Conservation (phyloP, 2,797 vertebrate genomes). For the Sebastes steindachneri region DNA sequence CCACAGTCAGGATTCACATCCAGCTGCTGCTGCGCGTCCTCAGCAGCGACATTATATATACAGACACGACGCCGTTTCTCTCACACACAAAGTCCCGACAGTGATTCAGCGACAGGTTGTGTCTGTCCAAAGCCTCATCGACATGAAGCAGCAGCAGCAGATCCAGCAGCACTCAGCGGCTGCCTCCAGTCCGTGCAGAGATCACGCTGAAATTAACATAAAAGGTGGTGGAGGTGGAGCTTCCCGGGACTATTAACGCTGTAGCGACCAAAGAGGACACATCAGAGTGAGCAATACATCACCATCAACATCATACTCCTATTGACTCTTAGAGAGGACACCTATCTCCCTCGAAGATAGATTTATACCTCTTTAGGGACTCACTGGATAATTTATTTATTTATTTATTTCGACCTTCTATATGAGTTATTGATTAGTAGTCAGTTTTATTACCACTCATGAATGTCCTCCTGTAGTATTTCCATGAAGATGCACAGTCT, state of each 20-base stretch:
- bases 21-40: slow-evolving; percentile 49
- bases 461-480: neutral
- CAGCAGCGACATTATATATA: slow-evolving; percentile 49
- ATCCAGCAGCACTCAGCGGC: slow-evolving; percentile 14
- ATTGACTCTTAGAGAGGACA: neutral
- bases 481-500: neutral
- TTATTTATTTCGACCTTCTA: neutral
- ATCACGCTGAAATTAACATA: slow-evolving; percentile 76
- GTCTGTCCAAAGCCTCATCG: slow-evolving; percentile 24
- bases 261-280: slow-evolving; percentile 24
- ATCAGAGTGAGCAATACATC: neutral
- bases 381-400: no score
- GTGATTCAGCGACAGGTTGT: slow-evolving; percentile 18
- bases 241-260: slow-evolving; percentile 56
- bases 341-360: neutral
- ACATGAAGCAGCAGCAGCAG: slow-evolving; percentile 29
- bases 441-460: no score
- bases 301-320: neutral
- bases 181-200: slow-evolving; percentile 26
- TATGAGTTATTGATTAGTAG: neutral
- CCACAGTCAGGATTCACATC: slow-evolving; percentile 24
- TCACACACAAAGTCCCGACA: neutral
- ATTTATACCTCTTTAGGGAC: neutral
- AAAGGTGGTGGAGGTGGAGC: slow-evolving; percentile 79
- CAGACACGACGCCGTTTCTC: neutral